Percentiles rank a stretch among this genome's conserved stretches.
Conservation (phyloP, 2,888 invertebrate genomes). For the Nycteola revayana region DNA sequence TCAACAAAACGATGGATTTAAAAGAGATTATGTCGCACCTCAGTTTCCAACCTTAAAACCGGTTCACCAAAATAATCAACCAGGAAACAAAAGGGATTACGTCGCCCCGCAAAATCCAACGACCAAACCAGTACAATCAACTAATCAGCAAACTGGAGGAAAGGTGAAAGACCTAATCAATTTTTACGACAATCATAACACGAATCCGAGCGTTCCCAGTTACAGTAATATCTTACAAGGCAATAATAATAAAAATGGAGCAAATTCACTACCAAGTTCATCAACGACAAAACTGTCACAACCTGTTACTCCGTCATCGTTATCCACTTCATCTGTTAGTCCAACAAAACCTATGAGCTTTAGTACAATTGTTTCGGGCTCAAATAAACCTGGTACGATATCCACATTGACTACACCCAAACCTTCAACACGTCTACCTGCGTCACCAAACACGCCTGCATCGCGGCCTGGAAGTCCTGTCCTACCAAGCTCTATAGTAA, state of each 20-base stretch:
- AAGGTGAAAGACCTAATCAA: constrained; percentile 70
- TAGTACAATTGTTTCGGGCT: constrained; percentile 55
- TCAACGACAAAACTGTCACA: constrained; percentile 22
- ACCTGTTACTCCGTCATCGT: constrained; percentile 22
- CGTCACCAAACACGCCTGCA: constrained; percentile 27
- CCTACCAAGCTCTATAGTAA: constrained; percentile 73
- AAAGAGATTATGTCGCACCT: constrained; percentile 59
- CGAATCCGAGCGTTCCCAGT: constrained; percentile 51
- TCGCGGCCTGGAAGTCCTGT: constrained; percentile 44
- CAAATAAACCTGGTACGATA: constrained; percentile 39
- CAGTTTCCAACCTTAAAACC: constrained; percentile 42
- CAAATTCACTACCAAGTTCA: constrained; percentile 14
- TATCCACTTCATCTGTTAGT: constrained; percentile 13
- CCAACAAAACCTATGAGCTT: constrained; percentile 56
- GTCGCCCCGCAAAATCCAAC: constrained; percentile 44
- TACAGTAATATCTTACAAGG: constrained; percentile 64
- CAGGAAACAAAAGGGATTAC: constrained; percentile 43
- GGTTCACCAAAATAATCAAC: constrained; percentile 10
- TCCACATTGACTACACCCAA: constrained; percentile 32
- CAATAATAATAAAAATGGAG: constrained; percentile 33
- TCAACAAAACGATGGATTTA: constrained; percentile 32
- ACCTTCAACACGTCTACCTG: constrained; percentile 36
- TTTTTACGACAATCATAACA: constrained; percentile 55
- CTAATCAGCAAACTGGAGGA: constrained; percentile 38
- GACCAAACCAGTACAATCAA: constrained; percentile 32